A percentile compares a stretch with the other conserved stretches of the same genome.
phyloP scores from a whole-genome alignment of 1,140 invertebrate species.

The Lepidostoma basale region DNA sequence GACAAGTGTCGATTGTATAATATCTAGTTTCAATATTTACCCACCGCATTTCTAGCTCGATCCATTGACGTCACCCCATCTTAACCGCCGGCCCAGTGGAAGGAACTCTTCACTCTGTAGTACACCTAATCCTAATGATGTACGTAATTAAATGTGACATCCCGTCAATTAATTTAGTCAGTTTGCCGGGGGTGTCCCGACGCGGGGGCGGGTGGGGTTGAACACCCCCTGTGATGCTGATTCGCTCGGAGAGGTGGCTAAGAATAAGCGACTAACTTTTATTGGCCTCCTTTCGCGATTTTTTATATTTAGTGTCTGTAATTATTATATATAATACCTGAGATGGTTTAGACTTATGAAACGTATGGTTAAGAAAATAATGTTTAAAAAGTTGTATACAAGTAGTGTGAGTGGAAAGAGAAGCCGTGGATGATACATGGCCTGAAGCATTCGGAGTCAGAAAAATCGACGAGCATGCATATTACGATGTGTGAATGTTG shows the following conservation, averaged over 20 bases:
- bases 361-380: no score
- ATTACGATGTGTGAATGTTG: no score
- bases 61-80: slow-evolving; percentile 27
- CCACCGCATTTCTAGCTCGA: background rate
- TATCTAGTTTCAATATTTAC: background rate
- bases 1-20: no score
- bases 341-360: no score
- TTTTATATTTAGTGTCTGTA: no score
- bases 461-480: no score
- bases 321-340: no score
- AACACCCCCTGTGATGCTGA: slow-evolving; percentile 33
- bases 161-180: slow-evolving; percentile 47
- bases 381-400: no score
- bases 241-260: slow-evolving; percentile 29
- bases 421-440: no score
- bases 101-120: slow-evolving; percentile 27
- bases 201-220: slow-evolving; percentile 11
- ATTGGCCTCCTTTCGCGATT: slow-evolving; percentile 14
- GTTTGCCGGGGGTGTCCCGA: slow-evolving; percentile 3
- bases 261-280: slow-evolving; percentile 20
- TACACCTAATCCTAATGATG: slow-evolving; percentile 47
- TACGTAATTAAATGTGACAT: slow-evolving; percentile 47
- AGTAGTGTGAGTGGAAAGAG: no score
- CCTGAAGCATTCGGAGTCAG: no score
- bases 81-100: slow-evolving; percentile 18